phyloP scores from a whole-genome alignment of 2,797 vertebrate species.

The Macrochelys suwanniensis region DNA sequence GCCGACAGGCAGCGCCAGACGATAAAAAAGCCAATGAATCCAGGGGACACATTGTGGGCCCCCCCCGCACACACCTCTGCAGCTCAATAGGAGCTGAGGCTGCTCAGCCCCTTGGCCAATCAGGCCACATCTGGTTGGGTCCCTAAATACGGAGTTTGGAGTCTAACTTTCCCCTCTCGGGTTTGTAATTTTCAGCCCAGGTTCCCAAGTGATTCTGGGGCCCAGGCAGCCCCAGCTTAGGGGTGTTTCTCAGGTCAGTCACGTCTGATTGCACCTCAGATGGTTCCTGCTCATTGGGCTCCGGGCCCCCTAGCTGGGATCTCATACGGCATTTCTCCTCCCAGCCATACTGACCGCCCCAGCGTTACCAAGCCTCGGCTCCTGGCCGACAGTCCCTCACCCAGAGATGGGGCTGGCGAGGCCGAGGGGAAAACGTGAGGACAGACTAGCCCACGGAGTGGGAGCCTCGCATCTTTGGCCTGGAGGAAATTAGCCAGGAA shows the following conservation, averaged over 20 bases:
- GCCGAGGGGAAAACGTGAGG: constrained; percentile 44
- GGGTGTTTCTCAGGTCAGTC: background rate
- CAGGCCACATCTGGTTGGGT: background rate
- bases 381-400: rapidly evolving
- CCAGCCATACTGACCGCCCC: background rate
- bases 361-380: background rate
- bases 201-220: background rate
- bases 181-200: background rate
- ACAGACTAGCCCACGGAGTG: background rate
- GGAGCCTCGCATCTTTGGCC: rapidly evolving
- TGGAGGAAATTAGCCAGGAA: background rate
- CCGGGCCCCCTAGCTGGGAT: too few relatives aligned
- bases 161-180: rapidly evolving
- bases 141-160: background rate
- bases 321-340: background rate
- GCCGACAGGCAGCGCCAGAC: rapidly evolving
- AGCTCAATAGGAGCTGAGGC: rapidly evolving
- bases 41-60: background rate
- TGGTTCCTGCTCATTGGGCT: background rate
- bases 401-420: constrained; percentile 1
- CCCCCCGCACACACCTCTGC: rapidly evolving
- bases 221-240: background rate
- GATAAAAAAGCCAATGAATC: rapidly evolving
- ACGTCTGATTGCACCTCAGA: background rate
- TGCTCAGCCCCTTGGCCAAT: background rate